Base-by-base conservation (phyloP, 2,888 invertebrate species). In the Podabrus alpinus region DNA sequence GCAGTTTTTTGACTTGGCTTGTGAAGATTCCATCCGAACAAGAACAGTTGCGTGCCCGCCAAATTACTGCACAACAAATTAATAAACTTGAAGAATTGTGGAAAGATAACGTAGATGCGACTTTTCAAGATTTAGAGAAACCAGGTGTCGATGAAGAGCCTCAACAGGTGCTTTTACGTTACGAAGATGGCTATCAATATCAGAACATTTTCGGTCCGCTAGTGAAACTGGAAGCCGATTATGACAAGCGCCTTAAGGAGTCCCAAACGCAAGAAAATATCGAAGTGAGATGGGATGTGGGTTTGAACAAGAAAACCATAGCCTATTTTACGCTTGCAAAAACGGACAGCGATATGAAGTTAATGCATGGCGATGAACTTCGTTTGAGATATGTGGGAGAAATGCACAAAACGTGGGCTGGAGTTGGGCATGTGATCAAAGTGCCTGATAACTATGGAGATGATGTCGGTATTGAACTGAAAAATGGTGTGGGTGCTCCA, bases 121-220 rank as follows among this genome's bases (percentile, higher is more conserved):
- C 97, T 9, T 95, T 99, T 84, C 98, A 98, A 87, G 99, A 99
- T 88, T 89, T 99, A 77, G 98, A 99, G 86, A 97, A 98, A 85
- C 99, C 99, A 0, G 99, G 99, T 0, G 95, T 98, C 0, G 99
- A 99, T 86, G 97, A 98, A 83, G 99, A 99, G 85, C 98, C 99
- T 0, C 96, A 98, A 85, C 98, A 97, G 86, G 96, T 96, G 74
- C 77, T 88, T 15, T 79, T 90, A 72, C 92, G 98, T 80, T 99
- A 99, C 85, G 98, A 99, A 87, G 99, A 99, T 89, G 99, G 99
- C 10, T 99, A 98, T 87, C 99, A 99, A 86, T 99, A 99, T 86
- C 97, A 98, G 87, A 97, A 98, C 86, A 97, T 99, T 76, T 99
- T 99, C 88, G 97, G 97, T 0, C 99, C 99, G 0, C 88, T 99